These are phyloP conservation scores for Polypedilum pembai DNA, from an alignment of 1,140 invertebrate genomes.

Conservation along the genomic window DNA sequence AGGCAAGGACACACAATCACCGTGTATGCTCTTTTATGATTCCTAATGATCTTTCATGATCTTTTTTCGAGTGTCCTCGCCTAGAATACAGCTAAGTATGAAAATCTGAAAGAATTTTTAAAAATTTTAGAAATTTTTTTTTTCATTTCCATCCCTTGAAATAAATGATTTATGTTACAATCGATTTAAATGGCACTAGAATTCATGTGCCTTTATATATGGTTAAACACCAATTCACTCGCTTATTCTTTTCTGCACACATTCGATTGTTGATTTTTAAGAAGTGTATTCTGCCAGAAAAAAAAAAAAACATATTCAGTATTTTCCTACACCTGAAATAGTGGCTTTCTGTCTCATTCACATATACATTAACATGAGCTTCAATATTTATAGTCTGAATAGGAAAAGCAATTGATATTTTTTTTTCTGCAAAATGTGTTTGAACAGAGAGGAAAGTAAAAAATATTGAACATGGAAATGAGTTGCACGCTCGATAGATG, in stretches of 20 bases:
- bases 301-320: background rate
- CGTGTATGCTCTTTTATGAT: no score
- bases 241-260: background rate
- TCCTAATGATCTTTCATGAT: no score
- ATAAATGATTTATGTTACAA: no score
- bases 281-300: background rate
- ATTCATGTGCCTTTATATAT: slow-evolving; percentile 4
- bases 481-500: background rate
- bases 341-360: no score
- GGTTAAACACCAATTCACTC: slow-evolving; percentile 2
- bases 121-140: background rate
- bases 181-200: background rate
- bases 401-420: slow-evolving; percentile 2
- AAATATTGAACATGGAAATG: background rate
- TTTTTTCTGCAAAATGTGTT: background rate
- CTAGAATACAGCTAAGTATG: no score
- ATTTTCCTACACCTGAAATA: no score
- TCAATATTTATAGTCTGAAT: slow-evolving; percentile 1
- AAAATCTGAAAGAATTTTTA: no score
- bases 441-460: background rate
- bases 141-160: background rate
- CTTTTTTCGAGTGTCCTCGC: no score
- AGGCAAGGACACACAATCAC: no score
- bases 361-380: background rate
- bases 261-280: slow-evolving; percentile 1